Percentiles rank a stretch among this genome's conserved stretches.
Conservation (phyloP, 2,888 invertebrate species). For the Gerosis bhagava region DNA sequence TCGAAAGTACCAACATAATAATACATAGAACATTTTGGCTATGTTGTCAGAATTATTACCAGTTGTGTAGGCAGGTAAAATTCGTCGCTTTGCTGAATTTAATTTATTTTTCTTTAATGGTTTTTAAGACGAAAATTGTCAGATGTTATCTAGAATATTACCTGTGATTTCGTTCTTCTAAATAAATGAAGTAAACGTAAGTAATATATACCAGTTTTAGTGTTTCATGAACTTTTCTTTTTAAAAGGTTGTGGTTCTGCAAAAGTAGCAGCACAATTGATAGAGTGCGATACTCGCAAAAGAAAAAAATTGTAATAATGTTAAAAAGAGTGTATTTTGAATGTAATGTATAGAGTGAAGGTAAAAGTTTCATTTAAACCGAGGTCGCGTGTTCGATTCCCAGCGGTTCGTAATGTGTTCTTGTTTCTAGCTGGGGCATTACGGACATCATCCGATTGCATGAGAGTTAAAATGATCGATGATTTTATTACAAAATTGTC, state of each 20-base stretch:
- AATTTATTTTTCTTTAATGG: conserved; percentile 73
- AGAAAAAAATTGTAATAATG: conserved; percentile 58
- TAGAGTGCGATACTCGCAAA: conserved; percentile 70
- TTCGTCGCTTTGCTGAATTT: conserved; percentile 62
- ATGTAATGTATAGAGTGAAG: no score
- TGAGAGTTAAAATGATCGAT: no score
- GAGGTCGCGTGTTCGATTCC: no score
- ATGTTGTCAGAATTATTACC: conserved; percentile 78
- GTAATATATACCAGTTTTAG: conserved; percentile 51
- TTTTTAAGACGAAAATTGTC: conserved; percentile 55
- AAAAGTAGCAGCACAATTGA: conserved; percentile 77
- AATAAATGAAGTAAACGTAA: conserved; percentile 51
- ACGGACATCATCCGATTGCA: no score
- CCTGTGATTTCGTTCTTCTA: conserved; percentile 43
- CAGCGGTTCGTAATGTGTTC: no score
- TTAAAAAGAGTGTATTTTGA: conserved; percentile 29
- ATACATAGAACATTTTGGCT: conserved; percentile 54
- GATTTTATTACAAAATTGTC: no score
- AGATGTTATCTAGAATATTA: conserved; percentile 52
- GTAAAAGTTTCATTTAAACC: conserved; percentile 10
- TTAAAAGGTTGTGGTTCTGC: conserved; percentile 73
- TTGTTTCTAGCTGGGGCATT: no score
- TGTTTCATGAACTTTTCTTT: conserved; percentile 75
- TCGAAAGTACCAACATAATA: conserved; percentile 64
- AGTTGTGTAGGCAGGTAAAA: conserved; percentile 78